Evolutionary conservation across 1,140 invertebrate genomes (phyloP).

Genomic region (Hormaphis cornu): DNA sequence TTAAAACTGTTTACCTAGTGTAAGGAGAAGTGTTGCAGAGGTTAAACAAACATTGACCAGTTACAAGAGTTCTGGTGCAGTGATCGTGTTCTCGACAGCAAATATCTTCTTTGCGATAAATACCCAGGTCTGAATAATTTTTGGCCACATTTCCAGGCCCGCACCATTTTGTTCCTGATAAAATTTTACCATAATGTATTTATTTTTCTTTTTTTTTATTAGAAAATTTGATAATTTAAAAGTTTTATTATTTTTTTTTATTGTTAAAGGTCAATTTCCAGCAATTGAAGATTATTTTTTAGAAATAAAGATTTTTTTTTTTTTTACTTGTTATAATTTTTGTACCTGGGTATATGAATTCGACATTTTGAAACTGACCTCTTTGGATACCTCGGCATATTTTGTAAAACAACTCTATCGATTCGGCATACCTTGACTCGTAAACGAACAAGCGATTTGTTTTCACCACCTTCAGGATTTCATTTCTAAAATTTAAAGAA

Average conservation of each 20-base stretch:
- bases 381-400: neutral
- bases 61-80: constrained; percentile 45
- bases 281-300: too few species aligned
- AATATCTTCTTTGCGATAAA: constrained; percentile 53
- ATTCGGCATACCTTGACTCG: neutral
- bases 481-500: neutral
- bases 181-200: neutral
- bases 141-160: constrained; percentile 56
- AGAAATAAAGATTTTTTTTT: neutral
- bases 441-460: neutral
- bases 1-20: constrained; percentile 22
- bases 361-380: neutral
- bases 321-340: neutral
- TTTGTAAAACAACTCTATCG: constrained; percentile 18
- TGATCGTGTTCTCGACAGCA: constrained; percentile 70
- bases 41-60: constrained; percentile 12
- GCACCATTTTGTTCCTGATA: constrained; percentile 60
- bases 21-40: constrained; percentile 30
- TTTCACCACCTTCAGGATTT: neutral
- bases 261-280: neutral
- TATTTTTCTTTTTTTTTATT: too few species aligned
- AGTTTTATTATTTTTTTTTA: too few species aligned
- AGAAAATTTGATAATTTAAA: too few species aligned
- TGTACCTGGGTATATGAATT: constrained; percentile 22
- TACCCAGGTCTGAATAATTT: constrained; percentile 56